Conservation (phyloP, 2,797 vertebrate species). For the Aulostomus chinensis region DNA sequence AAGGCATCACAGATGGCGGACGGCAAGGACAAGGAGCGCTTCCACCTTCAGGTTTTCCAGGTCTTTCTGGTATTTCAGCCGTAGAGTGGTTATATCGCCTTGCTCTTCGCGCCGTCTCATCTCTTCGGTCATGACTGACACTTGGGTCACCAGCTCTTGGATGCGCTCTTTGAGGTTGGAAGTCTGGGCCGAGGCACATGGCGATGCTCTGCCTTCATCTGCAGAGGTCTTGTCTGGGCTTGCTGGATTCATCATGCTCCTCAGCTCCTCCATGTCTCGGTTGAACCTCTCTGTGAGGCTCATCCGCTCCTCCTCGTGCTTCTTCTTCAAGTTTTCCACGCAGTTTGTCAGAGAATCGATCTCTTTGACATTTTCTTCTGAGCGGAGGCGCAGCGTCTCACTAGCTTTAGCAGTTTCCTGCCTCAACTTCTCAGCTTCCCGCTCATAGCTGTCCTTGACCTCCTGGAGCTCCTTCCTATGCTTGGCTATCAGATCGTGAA, state of each 20-base stretch:
- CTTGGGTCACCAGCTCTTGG: slow-evolving; percentile 76
- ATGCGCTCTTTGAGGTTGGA: slow-evolving; percentile 73
- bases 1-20: slow-evolving; percentile 80
- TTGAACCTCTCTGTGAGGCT: slow-evolving; percentile 64
- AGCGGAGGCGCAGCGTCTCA: slow-evolving; percentile 65
- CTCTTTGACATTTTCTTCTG: slow-evolving; percentile 79
- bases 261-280: slow-evolving; percentile 75
- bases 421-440: slow-evolving; percentile 70
- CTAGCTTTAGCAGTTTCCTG: slow-evolving; percentile 62
- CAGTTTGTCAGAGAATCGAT: slow-evolving; percentile 73
- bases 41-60: slow-evolving; percentile 87
- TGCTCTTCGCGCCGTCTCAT: slow-evolving; percentile 72
- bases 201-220: background rate
- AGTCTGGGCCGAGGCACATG: slow-evolving; percentile 4
- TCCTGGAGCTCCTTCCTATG: slow-evolving; percentile 77
- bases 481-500: slow-evolving; percentile 71
- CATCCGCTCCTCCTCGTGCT: slow-evolving; percentile 71
- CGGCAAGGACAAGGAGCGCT: slow-evolving; percentile 77
- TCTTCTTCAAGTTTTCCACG: slow-evolving; percentile 80
- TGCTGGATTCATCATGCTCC: slow-evolving; percentile 41
- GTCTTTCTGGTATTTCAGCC: slow-evolving; percentile 84
- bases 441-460: slow-evolving; percentile 73
- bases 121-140: slow-evolving; percentile 75
- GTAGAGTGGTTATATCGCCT: slow-evolving; percentile 70
- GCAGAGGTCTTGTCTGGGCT: slow-evolving; percentile 6